These are phyloP conservation scores for Cephonodes hylas DNA, from an alignment of 2,888 invertebrate genomes.

Conservation along the genomic window DNA sequence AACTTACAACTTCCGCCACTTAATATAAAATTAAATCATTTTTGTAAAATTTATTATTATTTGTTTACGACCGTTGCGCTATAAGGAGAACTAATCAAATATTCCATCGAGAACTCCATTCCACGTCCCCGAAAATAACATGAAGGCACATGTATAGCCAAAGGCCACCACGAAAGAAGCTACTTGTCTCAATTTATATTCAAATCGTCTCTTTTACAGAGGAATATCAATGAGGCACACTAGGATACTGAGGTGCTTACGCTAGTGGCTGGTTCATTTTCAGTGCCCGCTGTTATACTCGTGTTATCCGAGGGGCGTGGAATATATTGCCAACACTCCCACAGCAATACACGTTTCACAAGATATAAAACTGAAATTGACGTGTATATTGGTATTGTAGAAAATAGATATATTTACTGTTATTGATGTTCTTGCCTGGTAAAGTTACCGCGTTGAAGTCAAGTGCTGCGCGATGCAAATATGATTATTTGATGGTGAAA, in stretches of 20 bases:
- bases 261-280: slow-evolving; percentile 18
- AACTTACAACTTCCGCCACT: no score
- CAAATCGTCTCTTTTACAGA: slow-evolving; percentile 50
- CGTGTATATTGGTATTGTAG: neutral
- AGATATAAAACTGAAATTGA: neutral
- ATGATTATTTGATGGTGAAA: no score
- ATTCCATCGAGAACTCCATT: slow-evolving; percentile 39
- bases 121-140: slow-evolving; percentile 47
- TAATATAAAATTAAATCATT: no score
- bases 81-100: slow-evolving; percentile 21
- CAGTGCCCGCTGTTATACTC: slow-evolving; percentile 23
- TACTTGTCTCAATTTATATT: slow-evolving; percentile 55
- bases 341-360: neutral
- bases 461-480: no score
- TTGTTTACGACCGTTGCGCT: no score
- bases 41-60: no score
- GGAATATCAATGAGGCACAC: slow-evolving; percentile 50
- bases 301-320: neutral
- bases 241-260: slow-evolving; percentile 12
- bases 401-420: neutral
- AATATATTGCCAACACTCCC: neutral
- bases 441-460: no score
- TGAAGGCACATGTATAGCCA: slow-evolving; percentile 32
- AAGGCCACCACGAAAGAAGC: slow-evolving; percentile 45
- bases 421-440: neutral